Evolutionary conservation across 2,113 vertebrate species (phyloP).

Genomic region (Ammodytes dubius): DNA sequence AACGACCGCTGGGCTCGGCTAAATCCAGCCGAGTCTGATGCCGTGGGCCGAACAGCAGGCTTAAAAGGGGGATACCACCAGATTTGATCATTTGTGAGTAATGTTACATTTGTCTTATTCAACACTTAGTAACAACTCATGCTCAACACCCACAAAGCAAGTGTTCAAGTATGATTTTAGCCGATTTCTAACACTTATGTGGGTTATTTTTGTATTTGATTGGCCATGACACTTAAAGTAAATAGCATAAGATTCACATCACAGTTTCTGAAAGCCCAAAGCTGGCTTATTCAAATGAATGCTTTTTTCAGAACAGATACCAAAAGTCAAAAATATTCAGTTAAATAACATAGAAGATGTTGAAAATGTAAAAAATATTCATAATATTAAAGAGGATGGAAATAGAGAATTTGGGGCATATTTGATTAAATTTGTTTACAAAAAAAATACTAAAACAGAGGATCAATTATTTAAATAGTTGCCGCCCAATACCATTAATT

Average conservation of each 20-base stretch:
- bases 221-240: not conserved
- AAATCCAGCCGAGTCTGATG: constrained; percentile 58
- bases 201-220: not conserved
- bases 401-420: not conserved
- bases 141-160: not conserved
- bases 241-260: not conserved
- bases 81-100: not conserved
- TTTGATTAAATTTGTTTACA: not conserved
- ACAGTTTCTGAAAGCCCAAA: not conserved
- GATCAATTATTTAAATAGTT: not conserved
- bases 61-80: not conserved
- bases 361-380: not conserved
- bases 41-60: constrained; percentile 36
- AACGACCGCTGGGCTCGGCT: constrained; percentile 76
- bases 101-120: not conserved
- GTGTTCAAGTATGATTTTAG: not conserved
- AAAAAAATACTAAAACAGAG: not conserved
- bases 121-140: not conserved
- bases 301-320: not conserved
- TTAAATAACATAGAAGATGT: not conserved
- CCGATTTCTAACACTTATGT: not conserved
- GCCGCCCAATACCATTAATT: not conserved
- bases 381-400: not conserved
- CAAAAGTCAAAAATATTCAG: too few species aligned
- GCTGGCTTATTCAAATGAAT: not conserved